phyloP scores from a whole-genome alignment of 2,113 vertebrate genomes.

The Halcyon senegalensis region DNA sequence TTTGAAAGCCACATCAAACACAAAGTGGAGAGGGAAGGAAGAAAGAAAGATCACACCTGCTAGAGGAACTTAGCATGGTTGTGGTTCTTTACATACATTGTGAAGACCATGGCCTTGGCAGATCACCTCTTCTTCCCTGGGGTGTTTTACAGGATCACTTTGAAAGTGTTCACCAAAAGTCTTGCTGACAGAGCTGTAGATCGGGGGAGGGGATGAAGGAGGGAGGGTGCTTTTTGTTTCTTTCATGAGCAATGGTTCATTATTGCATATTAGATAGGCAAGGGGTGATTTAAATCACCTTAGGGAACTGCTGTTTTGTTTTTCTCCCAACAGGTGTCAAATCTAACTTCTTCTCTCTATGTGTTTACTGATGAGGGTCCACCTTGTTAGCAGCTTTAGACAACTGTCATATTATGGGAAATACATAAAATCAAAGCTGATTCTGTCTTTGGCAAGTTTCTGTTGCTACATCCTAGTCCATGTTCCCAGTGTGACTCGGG shows the following conservation, averaged over 20 bases:
- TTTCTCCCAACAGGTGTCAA: neutral
- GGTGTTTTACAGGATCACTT: neutral
- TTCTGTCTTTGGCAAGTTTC: neutral
- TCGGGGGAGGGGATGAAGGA: fast-evolving
- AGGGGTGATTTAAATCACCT: neutral
- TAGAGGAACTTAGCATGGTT: neutral
- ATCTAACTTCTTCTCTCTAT: neutral
- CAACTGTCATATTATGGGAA: neutral
- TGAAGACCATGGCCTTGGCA: neutral
- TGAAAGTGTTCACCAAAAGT: neutral
- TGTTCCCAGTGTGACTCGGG: neutral
- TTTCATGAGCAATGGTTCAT: neutral
- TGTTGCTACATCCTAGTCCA: neutral
- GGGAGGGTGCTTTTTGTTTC: neutral
- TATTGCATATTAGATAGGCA: neutral
- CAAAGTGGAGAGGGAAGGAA: neutral
- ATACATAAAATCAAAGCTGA: neutral
- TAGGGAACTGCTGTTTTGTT: neutral
- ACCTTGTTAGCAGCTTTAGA: neutral
- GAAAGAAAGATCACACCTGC: neutral
- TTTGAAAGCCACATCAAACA: neutral
- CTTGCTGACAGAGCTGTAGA: neutral
- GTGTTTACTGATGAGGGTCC: neutral
- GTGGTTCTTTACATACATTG: neutral
- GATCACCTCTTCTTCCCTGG: neutral